A percentile compares a stretch with the other conserved stretches of the same genome.
These are phyloP conservation scores for Microplitis manilae DNA, from an alignment of 2,888 invertebrate genomes.

Conservation along the genomic window DNA sequence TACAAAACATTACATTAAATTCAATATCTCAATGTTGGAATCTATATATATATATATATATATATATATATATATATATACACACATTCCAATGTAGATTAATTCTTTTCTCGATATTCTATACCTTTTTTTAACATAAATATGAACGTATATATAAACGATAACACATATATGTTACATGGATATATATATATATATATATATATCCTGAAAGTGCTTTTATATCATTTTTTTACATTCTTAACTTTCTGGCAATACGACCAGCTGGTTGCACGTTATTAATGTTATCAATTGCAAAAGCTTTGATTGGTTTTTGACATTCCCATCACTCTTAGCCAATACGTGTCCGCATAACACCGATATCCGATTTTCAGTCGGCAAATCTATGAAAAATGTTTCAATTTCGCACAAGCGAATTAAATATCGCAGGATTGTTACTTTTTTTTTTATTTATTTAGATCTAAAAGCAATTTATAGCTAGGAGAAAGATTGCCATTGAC, in stretches of 20 bases:
- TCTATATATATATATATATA: neutral
- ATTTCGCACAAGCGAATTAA: slow-evolving; percentile 48
- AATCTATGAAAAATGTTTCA: slow-evolving; percentile 62
- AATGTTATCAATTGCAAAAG: slow-evolving; percentile 55
- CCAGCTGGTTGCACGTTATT: slow-evolving; percentile 54
- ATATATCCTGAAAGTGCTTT: neutral
- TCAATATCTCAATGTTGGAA: neutral
- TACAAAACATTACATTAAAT: neutral
- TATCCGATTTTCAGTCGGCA: slow-evolving; percentile 39
- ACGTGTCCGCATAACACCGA: slow-evolving; percentile 40
- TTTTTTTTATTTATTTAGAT: slow-evolving; percentile 8
- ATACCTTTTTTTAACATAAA: neutral
- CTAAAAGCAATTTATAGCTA: neutral
- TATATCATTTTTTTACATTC: neutral
- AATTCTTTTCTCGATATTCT: neutral
- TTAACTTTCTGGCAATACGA: slow-evolving; percentile 4
- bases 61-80: neutral
- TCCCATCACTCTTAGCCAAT: slow-evolving; percentile 47
- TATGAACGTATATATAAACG: neutral
- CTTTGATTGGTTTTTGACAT: slow-evolving; percentile 61
- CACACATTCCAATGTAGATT: neutral
- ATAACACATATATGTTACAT: neutral
- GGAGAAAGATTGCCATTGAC: neutral
- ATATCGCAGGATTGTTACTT: slow-evolving; percentile 7
- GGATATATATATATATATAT: neutral